phyloP scores from a whole-genome alignment of 2,888 invertebrate genomes.

The Pyrochroa serraticornis region DNA sequence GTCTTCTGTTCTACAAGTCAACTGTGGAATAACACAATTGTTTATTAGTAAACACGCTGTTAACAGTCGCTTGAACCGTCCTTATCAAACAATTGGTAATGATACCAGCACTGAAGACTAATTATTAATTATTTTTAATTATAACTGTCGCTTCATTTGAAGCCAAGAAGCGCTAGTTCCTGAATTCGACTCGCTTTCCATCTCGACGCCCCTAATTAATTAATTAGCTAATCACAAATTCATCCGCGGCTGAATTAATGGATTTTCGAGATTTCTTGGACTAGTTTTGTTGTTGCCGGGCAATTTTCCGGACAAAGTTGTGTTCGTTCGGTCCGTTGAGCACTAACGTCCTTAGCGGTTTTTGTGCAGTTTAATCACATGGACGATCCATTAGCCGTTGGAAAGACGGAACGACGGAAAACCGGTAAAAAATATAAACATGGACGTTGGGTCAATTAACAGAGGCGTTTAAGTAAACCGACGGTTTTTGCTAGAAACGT shows the following conservation, averaged over 20 bases:
- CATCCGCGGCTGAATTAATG: too few relatives aligned
- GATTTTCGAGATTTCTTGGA: too few relatives aligned
- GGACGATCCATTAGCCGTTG: conserved; percentile 25
- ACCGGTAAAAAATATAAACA: conserved; percentile 18
- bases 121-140: conserved; percentile 21
- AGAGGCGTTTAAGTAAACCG: conserved; percentile 10
- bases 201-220: too few relatives aligned
- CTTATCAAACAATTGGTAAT: conserved; percentile 13
- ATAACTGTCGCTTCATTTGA: background rate
- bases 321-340: background rate
- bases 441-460: conserved; percentile 18
- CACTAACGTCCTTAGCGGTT: conserved; percentile 6
- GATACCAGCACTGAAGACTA: conserved; percentile 1
- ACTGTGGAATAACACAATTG: conserved; percentile 7
- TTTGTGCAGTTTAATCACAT: conserved; percentile 24
- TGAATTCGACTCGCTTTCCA: too few relatives aligned
- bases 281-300: too few relatives aligned
- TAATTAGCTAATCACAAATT: too few relatives aligned
- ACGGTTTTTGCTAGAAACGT: conserved; percentile 9
- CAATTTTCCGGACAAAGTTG: conserved; percentile 4
- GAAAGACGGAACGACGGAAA: conserved; percentile 17
- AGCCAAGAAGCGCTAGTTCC: too few relatives aligned
- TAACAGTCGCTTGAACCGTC: conserved; percentile 11
- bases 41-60: conserved; percentile 17
- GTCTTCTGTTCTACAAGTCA: conserved; percentile 4